A percentile compares a stretch with the other conserved stretches of the same genome.
Conservation (phyloP, 1,140 invertebrate genomes). For the Leptoteleia sp. region DNA sequence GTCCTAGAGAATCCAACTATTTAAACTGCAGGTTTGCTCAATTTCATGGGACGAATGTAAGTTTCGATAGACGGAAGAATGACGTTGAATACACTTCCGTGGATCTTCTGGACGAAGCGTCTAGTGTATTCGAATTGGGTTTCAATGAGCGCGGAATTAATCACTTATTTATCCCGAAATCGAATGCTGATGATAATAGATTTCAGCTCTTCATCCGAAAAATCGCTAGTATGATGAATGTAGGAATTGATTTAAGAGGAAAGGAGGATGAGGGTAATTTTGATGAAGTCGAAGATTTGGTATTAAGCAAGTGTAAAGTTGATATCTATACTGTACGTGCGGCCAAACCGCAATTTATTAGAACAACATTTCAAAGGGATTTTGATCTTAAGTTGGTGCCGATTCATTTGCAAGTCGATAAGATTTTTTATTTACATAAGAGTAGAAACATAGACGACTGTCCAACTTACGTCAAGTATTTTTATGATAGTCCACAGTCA, state of each 20-base stretch:
- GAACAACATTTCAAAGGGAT: slow-evolving; percentile 21
- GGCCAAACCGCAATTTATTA: slow-evolving; percentile 25
- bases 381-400: slow-evolving; percentile 35
- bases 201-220: neutral
- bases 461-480: neutral
- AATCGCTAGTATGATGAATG: slow-evolving; percentile 2
- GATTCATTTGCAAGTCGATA: slow-evolving; percentile 20
- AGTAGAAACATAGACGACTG: slow-evolving; percentile 4
- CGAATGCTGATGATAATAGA: too few relatives aligned
- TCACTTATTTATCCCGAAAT: neutral
- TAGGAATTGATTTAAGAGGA: slow-evolving; percentile 15
- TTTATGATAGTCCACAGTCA: neutral
- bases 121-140: slow-evolving; percentile 11
- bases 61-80: neutral
- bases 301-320: slow-evolving; percentile 8
- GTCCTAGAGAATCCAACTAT: neutral
- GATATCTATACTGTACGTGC: slow-evolving; percentile 16
- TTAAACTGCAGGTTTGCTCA: neutral
- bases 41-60: neutral
- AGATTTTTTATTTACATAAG: slow-evolving; percentile 28
- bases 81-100: neutral
- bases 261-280: slow-evolving; percentile 22
- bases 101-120: too few relatives aligned
- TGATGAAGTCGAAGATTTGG: slow-evolving; percentile 9
- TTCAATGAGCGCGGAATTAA: slow-evolving; percentile 33